These are phyloP conservation scores for Poeciliopsis paucimaculata DNA, from an alignment of 2,797 vertebrate genomes.

Conservation along the genomic window DNA sequence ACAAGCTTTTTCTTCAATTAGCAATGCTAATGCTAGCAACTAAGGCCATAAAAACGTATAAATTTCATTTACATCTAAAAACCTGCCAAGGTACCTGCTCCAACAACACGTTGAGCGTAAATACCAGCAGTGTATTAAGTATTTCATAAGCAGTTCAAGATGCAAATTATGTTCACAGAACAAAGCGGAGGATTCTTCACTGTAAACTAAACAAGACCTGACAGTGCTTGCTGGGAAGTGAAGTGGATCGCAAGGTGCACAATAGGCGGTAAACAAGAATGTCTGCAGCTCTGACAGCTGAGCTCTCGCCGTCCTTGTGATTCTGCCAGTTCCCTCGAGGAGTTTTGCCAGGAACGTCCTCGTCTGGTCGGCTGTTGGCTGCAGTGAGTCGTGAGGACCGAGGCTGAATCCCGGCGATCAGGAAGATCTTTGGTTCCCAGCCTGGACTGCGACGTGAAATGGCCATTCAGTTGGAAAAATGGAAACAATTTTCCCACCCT, in stretches of 20 bases:
- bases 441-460: neutral
- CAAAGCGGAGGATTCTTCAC: neutral
- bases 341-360: constrained; percentile 30
- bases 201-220: neutral
- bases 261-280: constrained; percentile 25
- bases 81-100: neutral
- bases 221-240: neutral
- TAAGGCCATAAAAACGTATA: neutral
- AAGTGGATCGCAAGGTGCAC: constrained; percentile 22
- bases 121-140: neutral
- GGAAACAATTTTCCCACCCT: neutral
- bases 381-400: constrained; percentile 23
- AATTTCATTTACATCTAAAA: neutral
- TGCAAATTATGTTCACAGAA: neutral
- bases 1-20: neutral
- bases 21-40: neutral
- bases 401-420: constrained; percentile 19
- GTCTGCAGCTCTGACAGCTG: constrained; percentile 45
- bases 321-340: constrained; percentile 35
- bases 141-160: neutral
- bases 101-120: neutral
- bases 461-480: neutral
- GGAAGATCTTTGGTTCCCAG: neutral
- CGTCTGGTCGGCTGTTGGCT: constrained; percentile 22
- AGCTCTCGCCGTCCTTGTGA: constrained; percentile 41